Evolutionary conservation across 2,888 invertebrate species (phyloP).

Genomic region (Lasioglossum marginatum): DNA sequence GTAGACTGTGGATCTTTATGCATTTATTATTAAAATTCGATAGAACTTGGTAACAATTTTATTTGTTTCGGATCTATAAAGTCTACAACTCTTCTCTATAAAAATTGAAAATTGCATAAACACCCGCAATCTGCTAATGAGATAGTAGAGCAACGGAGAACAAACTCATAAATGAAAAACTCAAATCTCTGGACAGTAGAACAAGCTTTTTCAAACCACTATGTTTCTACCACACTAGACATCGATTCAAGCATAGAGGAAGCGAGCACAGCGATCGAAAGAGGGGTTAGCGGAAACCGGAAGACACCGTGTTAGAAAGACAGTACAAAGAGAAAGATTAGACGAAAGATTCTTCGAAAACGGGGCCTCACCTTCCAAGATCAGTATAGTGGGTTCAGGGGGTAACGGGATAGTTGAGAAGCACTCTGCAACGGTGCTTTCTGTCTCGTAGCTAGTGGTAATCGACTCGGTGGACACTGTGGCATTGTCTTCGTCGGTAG

Average conservation of each 20-base stretch:
- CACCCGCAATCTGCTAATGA: neutral
- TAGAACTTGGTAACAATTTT: no score
- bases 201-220: neutral
- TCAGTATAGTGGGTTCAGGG: slow-evolving; percentile 91
- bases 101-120: no score
- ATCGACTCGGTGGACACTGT: slow-evolving; percentile 59
- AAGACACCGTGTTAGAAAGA: neutral
- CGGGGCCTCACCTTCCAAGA: slow-evolving; percentile 91
- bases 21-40: no score
- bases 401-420: slow-evolving; percentile 86
- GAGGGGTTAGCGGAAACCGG: neutral
- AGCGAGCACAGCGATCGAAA: slow-evolving; percentile 46
- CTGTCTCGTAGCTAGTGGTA: slow-evolving; percentile 69
- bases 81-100: no score
- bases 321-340: neutral
- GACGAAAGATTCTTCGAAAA: slow-evolving; percentile 46
- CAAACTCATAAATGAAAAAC: neutral
- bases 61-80: no score
- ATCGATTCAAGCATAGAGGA: slow-evolving; percentile 35
- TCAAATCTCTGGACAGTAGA: neutral
- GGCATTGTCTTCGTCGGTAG: slow-evolving; percentile 50
- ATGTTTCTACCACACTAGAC: neutral
- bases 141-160: neutral
- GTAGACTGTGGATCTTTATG: no score
- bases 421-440: slow-evolving; percentile 76